Conservation (phyloP, 2,113 vertebrate genomes). For the Tetraodon nigroviridis region DNA sequence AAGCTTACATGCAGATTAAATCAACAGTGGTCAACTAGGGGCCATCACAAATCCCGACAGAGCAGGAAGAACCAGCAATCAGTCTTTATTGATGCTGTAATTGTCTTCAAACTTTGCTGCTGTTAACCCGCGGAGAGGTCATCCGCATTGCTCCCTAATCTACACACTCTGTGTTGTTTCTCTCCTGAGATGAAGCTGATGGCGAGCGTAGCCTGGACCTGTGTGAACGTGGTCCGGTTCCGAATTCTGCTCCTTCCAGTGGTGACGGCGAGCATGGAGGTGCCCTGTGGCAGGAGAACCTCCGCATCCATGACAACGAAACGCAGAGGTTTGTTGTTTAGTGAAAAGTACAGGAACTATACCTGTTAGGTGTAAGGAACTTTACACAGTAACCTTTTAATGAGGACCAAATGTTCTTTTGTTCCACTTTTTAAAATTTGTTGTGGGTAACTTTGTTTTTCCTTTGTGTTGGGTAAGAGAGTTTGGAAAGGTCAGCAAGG, state of each 20-base stretch:
- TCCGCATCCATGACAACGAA: slow-evolving; percentile 24
- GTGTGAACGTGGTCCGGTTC: slow-evolving; percentile 31
- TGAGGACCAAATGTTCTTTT: not conserved
- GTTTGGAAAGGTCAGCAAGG: slow-evolving; percentile 17
- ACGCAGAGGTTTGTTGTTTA: slow-evolving; percentile 46
- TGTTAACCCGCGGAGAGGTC: not conserved
- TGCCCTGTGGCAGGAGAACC: slow-evolving; percentile 44
- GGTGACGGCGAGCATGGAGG: slow-evolving; percentile 63
- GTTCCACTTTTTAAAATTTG: slow-evolving; percentile 5
- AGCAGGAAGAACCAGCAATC: not conserved
- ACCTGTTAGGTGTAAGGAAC: not conserved
- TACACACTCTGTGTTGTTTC: not conserved
- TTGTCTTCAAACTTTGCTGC: not conserved
- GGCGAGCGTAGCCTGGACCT: slow-evolving; percentile 20
- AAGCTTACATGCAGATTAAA: too few relatives aligned
- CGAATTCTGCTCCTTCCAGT: slow-evolving; percentile 15
- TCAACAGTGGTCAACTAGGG: too few relatives aligned
- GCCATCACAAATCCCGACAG: not conserved
- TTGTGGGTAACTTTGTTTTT: slow-evolving; percentile 8
- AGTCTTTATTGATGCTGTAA: not conserved
- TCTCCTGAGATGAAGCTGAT: slow-evolving; percentile 16
- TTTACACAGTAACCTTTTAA: slow-evolving; percentile 2
- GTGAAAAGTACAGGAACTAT: not conserved
- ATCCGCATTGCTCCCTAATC: not conserved
- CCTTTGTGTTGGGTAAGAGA: not conserved